A percentile compares a stretch with the other conserved stretches of the same genome.
Evolutionary conservation across 2,888 invertebrate species (phyloP).

Genomic region (Eremobia ochroleuca): DNA sequence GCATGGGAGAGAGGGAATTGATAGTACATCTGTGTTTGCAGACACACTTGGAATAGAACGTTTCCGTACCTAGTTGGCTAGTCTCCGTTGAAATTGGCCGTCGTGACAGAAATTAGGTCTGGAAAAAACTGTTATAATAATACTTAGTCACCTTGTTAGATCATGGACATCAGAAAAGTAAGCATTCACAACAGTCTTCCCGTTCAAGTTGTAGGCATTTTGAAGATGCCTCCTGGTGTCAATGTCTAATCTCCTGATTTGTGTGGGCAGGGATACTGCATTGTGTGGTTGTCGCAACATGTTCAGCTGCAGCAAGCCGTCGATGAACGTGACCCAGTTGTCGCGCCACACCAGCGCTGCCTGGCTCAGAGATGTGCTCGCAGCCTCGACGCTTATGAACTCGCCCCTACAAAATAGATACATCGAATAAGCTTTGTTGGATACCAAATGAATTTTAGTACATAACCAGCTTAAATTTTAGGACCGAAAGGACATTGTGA

Average conservation of each 20-base stretch:
- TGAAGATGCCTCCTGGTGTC: conserved; percentile 57
- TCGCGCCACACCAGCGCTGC: conserved; percentile 87
- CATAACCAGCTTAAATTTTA: too few relatives aligned
- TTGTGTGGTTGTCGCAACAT: conserved; percentile 91
- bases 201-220: conserved; percentile 38
- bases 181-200: conserved; percentile 31
- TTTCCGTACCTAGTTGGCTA: background rate
- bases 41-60: background rate
- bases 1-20: background rate
- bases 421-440: background rate
- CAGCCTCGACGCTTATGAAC: conserved; percentile 70
- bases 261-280: conserved; percentile 92
- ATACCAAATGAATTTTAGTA: background rate
- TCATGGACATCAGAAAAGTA: conserved; percentile 13
- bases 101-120: background rate
- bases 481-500: too few relatives aligned
- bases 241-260: conserved; percentile 66
- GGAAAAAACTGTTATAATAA: background rate
- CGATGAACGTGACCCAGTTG: conserved; percentile 93
- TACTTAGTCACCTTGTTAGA: conserved; percentile 17
- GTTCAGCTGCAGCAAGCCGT: conserved; percentile 94
- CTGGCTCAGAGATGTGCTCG: conserved; percentile 64
- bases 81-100: too few relatives aligned
- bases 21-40: background rate
- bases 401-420: conserved; percentile 64